Percentiles rank a stretch among this genome's conserved stretches.
Evolutionary conservation across 1,140 invertebrate species (phyloP).

Genomic region (Hylaeus volcanicus): DNA sequence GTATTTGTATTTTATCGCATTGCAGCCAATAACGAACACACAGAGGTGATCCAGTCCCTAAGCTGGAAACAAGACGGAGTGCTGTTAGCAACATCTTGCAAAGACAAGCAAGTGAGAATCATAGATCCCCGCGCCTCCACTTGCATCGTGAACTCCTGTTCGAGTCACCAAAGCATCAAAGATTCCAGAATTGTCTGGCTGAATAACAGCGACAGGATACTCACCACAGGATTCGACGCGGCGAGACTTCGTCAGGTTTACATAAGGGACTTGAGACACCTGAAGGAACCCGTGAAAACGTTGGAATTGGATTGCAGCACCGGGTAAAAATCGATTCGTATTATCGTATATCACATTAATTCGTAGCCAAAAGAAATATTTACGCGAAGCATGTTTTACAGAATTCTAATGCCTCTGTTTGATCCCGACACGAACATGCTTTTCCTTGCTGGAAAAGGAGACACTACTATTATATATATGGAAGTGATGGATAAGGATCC

Average conservation of each 20-base stretch:
- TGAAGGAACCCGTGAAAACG: slow-evolving; percentile 88
- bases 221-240: slow-evolving; percentile 91
- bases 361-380: background rate
- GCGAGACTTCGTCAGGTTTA: slow-evolving; percentile 91
- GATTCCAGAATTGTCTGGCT: slow-evolving; percentile 95
- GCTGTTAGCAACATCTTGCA: slow-evolving; percentile 86
- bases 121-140: slow-evolving; percentile 87
- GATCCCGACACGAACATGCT: slow-evolving; percentile 96
- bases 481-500: slow-evolving; percentile 93
- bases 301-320: slow-evolving; percentile 93
- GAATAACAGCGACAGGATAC: slow-evolving; percentile 88
- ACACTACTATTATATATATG: slow-evolving; percentile 92
- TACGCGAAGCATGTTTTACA: slow-evolving; percentile 69
- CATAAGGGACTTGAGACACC: slow-evolving; percentile 92
- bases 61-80: slow-evolving; percentile 92
- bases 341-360: background rate
- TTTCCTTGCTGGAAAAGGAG: slow-evolving; percentile 95
- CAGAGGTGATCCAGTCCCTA: slow-evolving; percentile 91
- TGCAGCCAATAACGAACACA: slow-evolving; percentile 88
- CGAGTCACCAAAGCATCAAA: slow-evolving; percentile 93
- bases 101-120: slow-evolving; percentile 91
- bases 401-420: slow-evolving; percentile 92
- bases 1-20: slow-evolving; percentile 37
- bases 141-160: slow-evolving; percentile 84
- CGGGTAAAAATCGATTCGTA: slow-evolving; percentile 81